Evolutionary conservation across 2,113 vertebrate genomes (phyloP).

Genomic region (Spheniscus mendiculus): DNA sequence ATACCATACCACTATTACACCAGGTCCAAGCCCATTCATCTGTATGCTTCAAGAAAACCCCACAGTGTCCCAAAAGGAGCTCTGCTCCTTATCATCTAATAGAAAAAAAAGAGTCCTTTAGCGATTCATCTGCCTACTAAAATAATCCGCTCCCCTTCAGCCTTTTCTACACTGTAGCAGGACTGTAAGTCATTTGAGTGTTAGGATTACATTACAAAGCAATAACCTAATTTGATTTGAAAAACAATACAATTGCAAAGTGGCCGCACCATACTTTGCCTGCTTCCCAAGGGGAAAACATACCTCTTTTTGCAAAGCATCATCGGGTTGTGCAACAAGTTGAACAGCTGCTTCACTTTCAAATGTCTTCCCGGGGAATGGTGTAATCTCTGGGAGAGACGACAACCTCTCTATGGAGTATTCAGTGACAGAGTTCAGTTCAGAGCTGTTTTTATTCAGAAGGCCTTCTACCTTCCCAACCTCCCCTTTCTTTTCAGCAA

Average conservation of each 20-base stretch:
- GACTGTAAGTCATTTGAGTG: not conserved
- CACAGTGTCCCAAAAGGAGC: not conserved
- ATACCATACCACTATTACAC: not conserved
- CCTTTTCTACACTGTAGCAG: not conserved
- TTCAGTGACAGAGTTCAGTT: not conserved
- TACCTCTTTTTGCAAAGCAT: constrained; percentile 56
- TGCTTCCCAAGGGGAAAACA: not conserved
- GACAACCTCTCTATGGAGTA: not conserved
- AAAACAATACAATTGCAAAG: not conserved
- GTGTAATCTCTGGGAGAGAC: not conserved
- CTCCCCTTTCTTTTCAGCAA: not conserved
- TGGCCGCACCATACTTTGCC: not conserved
- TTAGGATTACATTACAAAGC: not conserved
- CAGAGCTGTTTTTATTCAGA: not conserved
- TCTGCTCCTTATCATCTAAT: not conserved
- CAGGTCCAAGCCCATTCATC: not conserved
- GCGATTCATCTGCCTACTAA: not conserved
- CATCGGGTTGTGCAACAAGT: not conserved
- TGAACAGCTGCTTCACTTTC: not conserved
- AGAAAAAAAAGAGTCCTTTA: not conserved
- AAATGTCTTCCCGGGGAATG: not conserved
- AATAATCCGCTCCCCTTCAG: not conserved
- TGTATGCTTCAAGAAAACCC: not conserved
- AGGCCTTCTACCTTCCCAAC: not conserved
- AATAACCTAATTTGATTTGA: not conserved